Evolutionary conservation across 1,140 invertebrate species (phyloP), one percentile per base, ranked within the genome.

Genomic region (Augochlora pura): DNA sequence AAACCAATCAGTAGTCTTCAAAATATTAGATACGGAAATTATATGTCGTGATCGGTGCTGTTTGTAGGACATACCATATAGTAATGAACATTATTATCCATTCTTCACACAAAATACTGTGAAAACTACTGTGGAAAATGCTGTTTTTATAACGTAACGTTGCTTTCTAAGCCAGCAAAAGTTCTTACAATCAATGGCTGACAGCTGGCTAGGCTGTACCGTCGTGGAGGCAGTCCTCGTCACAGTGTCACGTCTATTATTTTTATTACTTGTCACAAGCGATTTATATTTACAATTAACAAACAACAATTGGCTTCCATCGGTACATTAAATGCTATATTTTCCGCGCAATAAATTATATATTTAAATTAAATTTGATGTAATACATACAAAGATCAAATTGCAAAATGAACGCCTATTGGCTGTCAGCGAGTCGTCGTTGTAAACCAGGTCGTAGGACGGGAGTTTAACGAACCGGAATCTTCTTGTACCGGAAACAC

Each of bases 161-260:
- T 69, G 65, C 66, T 83, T 72, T 67, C 52, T 77, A 64, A 85
- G 52, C 10, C 23, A 69, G 59, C 59, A 75, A 87, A 85, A 79
- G 64, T 86, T 78, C 68, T 76, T 75, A 85, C 80, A 90, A 90
- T 89, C 87, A 85, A 90, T 90, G 89, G 72, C 85, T 90, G 89
- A 90, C 88, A 90, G 89, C 85, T 90, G 89, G 84, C 84, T 86
- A 81, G 57, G 63, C 59, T 80, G 74, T 74, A 66, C 60, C 62
- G 42, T 77, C 86, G 87, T 87, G 77, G 75, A 12, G 8, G 3
- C 54, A 65, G 52, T 42, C 42, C 38, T 65, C 3, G 10, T 68
- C 76, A 46, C 66, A 54, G 7, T 12, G 4, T 67, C 75, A 88
- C 89, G 87, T 77, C 83, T 38, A 84, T 78, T 66, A 67, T 64